Percentiles rank a stretch among this genome's conserved stretches.
phyloP scores from a whole-genome alignment of 2,888 invertebrate genomes.

The Tribolium freemani region DNA sequence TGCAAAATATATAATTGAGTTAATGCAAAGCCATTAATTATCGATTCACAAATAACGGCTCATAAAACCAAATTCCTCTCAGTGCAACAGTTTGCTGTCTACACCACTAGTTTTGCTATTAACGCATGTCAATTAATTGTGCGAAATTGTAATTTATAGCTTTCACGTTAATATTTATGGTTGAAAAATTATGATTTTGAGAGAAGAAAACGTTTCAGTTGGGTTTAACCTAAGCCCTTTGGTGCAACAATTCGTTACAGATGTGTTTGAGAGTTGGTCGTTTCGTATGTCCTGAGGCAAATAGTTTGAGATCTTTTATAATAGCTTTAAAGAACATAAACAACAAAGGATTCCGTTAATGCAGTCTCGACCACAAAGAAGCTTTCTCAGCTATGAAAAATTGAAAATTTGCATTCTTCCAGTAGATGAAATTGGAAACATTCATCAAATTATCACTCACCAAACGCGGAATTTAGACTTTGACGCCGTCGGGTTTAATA shows the following conservation, averaged over 20 bases:
- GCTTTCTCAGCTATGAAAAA: conserved; percentile 7
- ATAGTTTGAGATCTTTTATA: conserved; percentile 24
- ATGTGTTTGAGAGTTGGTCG: conserved; percentile 13
- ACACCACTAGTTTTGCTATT: background rate
- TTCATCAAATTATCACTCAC: background rate
- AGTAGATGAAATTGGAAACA: conserved; percentile 2
- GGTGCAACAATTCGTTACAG: conserved; percentile 9
- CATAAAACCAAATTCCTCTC: background rate
- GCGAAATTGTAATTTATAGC: background rate
- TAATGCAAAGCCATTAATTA: background rate
- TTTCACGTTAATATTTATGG: background rate
- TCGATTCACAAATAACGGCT: background rate
- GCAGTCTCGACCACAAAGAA: conserved; percentile 22
- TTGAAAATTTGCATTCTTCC: conserved; percentile 14
- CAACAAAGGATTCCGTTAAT: conserved; percentile 27
- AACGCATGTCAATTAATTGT: no score
- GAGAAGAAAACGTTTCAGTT: no score
- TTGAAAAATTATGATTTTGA: background rate
- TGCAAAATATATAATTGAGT: background rate
- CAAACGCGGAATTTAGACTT: background rate
- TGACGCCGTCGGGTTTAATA: background rate
- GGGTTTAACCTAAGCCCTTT: background rate
- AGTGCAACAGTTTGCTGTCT: background rate
- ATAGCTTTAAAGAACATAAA: conserved; percentile 23
- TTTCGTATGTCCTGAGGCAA: conserved; percentile 1